Base-by-base conservation (phyloP, 2,888 invertebrate species). In the Epinotia demarniana region DNA sequence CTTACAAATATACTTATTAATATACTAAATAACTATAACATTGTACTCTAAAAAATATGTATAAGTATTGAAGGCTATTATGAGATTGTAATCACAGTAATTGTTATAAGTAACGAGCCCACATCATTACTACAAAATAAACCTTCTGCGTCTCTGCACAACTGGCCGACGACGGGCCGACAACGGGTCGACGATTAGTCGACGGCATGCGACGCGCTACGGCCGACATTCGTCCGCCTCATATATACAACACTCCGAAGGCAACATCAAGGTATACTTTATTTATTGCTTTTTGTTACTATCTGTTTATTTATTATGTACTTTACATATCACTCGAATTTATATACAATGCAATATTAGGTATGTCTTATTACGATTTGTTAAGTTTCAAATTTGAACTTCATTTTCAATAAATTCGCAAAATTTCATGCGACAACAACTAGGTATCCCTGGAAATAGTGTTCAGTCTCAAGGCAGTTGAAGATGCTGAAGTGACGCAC, bases 31-130 rank as follows among this genome's bases (percentile, higher is more conserved):
- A 92, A 92, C 92, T 92, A 92, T 93, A 93, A 94, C 92, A 93
- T 94, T 93, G 93, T 94, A 93, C 93, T 93, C 93, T 93, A 93
- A 93, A 94, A 93, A 93, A 93, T 93, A 93, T 93, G 93, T 93
- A 93, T 93, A 93, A 93, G 93, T 93, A 92, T 93, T 90, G 93
- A 94, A 94, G 93, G 93, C 93, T 94, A 93, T 91, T 91, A 91
- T 92, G 92, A 93, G 92, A 93, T 91, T 93, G 90, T 91, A 92
- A 94, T 94, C 93, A 94, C 93, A 93, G 93, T 93, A 91, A 90
- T 92, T 91, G 91, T 93, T 92, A 90, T 92, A 92, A 92, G 92
- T 93, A 92, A 92, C 92, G 90, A 91, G 92, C 93, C 93, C 92
- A 92, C 91, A 91, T 87, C 89, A 90, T 91, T 90, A 91, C 90